Percentiles rank a stretch among this genome's conserved stretches.
Conservation (phyloP, 53 echinoderm and acorn worm species). For the Echinarachnius parma region DNA sequence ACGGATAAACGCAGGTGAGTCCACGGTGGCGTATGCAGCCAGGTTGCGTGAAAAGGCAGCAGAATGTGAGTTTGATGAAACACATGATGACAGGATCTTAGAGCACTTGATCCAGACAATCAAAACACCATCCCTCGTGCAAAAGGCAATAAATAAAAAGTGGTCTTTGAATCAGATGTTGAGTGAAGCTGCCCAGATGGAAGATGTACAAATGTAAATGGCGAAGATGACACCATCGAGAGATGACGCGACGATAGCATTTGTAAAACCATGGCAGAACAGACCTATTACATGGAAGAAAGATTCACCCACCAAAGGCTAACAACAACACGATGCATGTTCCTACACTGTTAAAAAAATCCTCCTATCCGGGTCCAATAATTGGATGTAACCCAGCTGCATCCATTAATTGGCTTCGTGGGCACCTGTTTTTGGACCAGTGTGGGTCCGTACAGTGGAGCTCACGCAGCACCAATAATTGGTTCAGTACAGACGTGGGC, state of each 20-base stretch:
- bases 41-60: slow-evolving; percentile 48
- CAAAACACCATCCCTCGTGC: slow-evolving; percentile 6
- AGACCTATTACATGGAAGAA: background rate
- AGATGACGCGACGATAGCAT: background rate
- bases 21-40: slow-evolving; percentile 41
- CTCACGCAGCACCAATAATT: too few species aligned
- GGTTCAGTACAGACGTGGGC: too few species aligned
- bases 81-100: slow-evolving; percentile 48
- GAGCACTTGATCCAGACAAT: slow-evolving; percentile 59
- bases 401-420: too few species aligned
- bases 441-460: too few species aligned
- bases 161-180: slow-evolving; percentile 10
- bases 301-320: background rate
- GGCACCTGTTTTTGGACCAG: too few species aligned
- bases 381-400: too few species aligned
- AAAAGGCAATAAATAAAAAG: slow-evolving; percentile 17
- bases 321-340: background rate
- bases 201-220: slow-evolving; percentile 20
- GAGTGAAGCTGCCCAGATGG: slow-evolving; percentile 16
- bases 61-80: slow-evolving; percentile 45
- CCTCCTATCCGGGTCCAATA: too few species aligned
- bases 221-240: background rate
- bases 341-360: too few species aligned
- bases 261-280: background rate
- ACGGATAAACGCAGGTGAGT: slow-evolving; percentile 26